phyloP scores from a whole-genome alignment of 2,113 vertebrate genomes.

The Eurypyga helias region DNA sequence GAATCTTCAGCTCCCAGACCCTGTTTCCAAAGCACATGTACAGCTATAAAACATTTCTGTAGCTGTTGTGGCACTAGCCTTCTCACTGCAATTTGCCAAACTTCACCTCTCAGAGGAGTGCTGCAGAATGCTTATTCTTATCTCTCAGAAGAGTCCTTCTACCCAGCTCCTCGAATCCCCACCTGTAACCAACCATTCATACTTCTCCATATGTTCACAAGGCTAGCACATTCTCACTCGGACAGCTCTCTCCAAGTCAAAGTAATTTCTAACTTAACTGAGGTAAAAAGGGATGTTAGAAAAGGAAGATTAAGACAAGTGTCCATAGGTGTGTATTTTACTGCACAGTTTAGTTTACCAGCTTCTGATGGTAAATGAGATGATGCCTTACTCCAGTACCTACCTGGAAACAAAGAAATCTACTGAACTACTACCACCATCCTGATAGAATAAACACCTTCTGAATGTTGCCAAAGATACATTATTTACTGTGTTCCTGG shows the following conservation, averaged over 20 bases:
- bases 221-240: not conserved
- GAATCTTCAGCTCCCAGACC: not conserved
- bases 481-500: not conserved
- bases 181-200: fast-evolving
- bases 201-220: not conserved
- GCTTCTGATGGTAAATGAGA: not conserved
- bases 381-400: not conserved
- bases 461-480: not conserved
- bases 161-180: not conserved
- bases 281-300: not conserved
- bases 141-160: not conserved
- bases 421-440: not conserved
- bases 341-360: not conserved
- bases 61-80: not conserved
- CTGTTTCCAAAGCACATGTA: not conserved
- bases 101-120: not conserved
- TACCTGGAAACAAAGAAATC: not conserved
- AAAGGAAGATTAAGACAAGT: not conserved
- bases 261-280: not conserved
- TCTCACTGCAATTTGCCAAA: not conserved
- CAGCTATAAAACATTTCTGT: not conserved
- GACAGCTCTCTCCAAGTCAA: not conserved
- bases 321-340: not conserved
- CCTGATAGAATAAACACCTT: not conserved
- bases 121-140: not conserved